These are phyloP conservation scores for Solenopsis fugax DNA, from an alignment of 1,140 invertebrate species.

Conservation along the genomic window DNA sequence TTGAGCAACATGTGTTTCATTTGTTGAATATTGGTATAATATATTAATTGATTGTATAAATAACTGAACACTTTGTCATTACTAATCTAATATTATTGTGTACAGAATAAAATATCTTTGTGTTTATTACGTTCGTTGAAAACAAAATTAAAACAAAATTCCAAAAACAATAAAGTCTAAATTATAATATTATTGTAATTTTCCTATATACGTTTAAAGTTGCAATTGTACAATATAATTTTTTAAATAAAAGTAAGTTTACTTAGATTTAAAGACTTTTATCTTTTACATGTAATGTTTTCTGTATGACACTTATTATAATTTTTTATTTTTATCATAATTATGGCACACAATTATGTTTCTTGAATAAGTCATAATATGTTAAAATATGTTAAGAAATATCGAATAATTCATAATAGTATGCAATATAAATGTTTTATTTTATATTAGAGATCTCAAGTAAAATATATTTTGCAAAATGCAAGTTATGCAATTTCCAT, in stretches of 20 bases:
- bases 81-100: background rate
- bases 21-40: background rate
- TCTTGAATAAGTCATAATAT: background rate
- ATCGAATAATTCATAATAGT: background rate
- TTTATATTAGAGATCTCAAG: background rate
- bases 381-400: background rate
- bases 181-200: background rate
- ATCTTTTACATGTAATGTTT: no score
- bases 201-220: background rate
- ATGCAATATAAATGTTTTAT: background rate
- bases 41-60: background rate
- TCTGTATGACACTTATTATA: no score
- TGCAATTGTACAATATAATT: background rate
- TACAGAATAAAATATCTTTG: background rate
- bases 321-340: no score
- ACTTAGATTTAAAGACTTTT: no score
- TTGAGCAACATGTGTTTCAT: background rate
- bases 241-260: no score
- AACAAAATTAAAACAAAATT: background rate
- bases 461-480: conserved; percentile 19
- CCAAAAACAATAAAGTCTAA: background rate
- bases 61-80: background rate
- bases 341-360: background rate
- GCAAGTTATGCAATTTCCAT: conserved; percentile 42
- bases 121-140: background rate